phyloP scores from a whole-genome alignment of 2,888 invertebrate genomes.

The Aromia moschata region DNA sequence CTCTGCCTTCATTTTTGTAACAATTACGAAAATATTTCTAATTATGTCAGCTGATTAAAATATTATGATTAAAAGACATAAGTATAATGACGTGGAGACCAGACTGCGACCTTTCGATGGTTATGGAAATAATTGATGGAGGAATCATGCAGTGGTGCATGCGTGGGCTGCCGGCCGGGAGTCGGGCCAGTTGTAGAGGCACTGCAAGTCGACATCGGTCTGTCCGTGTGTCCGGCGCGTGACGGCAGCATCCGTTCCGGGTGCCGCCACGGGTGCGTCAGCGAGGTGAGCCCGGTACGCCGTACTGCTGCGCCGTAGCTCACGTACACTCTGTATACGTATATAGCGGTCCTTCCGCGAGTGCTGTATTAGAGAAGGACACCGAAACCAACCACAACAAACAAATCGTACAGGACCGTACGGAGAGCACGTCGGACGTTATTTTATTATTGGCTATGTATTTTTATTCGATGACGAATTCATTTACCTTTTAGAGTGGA shows the following conservation, averaged over 20 bases:
- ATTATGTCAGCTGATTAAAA: no score
- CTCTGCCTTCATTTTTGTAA: no score
- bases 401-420: constrained; percentile 27
- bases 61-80: no score
- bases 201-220: constrained; percentile 38
- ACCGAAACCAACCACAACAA: constrained; percentile 68
- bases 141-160: constrained; percentile 55
- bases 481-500: no score
- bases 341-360: constrained; percentile 79
- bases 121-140: constrained; percentile 27
- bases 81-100: no score
- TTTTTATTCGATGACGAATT: no score
- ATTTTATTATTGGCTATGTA: constrained; percentile 13
- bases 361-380: constrained; percentile 86
- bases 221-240: constrained; percentile 60
- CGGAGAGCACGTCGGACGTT: background rate
- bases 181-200: constrained; percentile 53
- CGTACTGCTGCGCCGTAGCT: constrained; percentile 61
- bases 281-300: constrained; percentile 65
- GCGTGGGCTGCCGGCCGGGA: constrained; percentile 63
- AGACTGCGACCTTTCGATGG: constrained; percentile 3
- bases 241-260: constrained; percentile 61
- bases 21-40: no score
- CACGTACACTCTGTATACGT: constrained; percentile 57
- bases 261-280: constrained; percentile 64